Base-by-base conservation (phyloP, 2,888 invertebrate species). In the Macaria notata region DNA sequence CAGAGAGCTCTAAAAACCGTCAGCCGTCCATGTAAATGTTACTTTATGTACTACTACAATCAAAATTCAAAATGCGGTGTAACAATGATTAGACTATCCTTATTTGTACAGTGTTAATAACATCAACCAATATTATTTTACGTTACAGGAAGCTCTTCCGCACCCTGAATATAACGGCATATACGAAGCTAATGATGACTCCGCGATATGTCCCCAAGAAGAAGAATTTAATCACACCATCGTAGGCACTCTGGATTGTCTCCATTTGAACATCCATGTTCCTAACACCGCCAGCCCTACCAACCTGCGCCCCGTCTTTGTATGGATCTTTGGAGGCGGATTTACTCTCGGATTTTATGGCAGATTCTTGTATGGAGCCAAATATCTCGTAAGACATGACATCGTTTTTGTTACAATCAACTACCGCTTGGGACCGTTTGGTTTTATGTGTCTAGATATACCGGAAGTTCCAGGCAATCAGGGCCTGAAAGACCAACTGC, bases 221-320 rank as follows among this genome's bases (percentile, higher is more conserved):
- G 70, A 73, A 9, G 70, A 72, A 31, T 68, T 68, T 8, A 68
- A 66, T 33, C 46, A 63, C 4, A 66, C 65, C 1, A 50, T 70
- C 29, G 59, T 66, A 0, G 76, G 76, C 6, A 47, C 64, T 4
- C 52, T 77, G 0, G 73, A 76, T 44, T 76, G 78, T 36, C 65
- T 80, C 1, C 70, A 69, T 31, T 46, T 79, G 3, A 75, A 76
- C 46, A 49, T 79, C 0, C 94, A 92, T 69, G 92, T 93, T 1
- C 93, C 93, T 0, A 66, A 69, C 9, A 41, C 59, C 2, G 77
- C 74, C 0, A 74, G 59, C 31, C 55, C 63, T 2, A 59, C 46
- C 3, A 75, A 76, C 31, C 62, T 43, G 8, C 54, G 80, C 3
- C 84, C 86, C 0, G 81, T 85, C 0, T 68, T 84, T 45, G 72